Conservation (phyloP, 2,797 vertebrate genomes). For the Aselliscus stoliczkanus region DNA sequence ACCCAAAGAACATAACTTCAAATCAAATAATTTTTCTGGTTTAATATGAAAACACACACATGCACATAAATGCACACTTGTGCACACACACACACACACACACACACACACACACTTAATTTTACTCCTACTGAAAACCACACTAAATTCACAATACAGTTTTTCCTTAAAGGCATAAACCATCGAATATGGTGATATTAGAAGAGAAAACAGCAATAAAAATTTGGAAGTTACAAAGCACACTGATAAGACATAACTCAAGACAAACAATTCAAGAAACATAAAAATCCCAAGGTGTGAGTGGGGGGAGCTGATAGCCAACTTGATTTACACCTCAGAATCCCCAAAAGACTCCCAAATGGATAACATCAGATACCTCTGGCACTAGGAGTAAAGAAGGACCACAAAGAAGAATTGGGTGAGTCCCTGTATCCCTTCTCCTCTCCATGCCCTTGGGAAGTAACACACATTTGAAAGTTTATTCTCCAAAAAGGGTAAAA, state of each 20-base stretch:
- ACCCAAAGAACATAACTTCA: neutral
- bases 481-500: neutral
- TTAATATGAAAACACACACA: neutral
- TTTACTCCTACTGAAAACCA: neutral
- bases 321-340: neutral
- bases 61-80: neutral
- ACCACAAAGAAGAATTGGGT: neutral
- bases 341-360: neutral
- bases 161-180: neutral
- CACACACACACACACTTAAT: neutral
- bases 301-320: neutral
- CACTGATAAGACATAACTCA: neutral
- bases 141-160: neutral
- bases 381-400: neutral
- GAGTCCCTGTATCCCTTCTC: neutral
- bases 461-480: neutral
- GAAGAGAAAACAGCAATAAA: neutral
- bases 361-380: neutral
- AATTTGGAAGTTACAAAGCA: neutral
- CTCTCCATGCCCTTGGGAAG: neutral
- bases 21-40: neutral
- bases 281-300: neutral
- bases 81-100: neutral
- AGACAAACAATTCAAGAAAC: neutral
- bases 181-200: neutral